These are phyloP conservation scores for Drosophila orosa DNA, from an alignment of 1,140 invertebrate genomes.

Conservation along the genomic window DNA sequence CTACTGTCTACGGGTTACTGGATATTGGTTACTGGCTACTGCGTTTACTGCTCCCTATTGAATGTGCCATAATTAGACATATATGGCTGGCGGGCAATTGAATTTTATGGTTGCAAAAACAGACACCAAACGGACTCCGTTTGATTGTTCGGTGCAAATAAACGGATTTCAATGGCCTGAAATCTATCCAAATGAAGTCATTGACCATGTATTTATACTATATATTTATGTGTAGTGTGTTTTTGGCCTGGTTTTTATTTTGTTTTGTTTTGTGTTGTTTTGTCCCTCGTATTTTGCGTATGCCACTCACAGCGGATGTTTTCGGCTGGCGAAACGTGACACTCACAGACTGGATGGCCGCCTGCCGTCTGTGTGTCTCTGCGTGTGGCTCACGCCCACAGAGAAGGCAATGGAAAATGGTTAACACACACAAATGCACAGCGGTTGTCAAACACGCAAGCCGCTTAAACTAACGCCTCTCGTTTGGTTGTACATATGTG, in stretches of 20 bases:
- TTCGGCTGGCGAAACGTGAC: constrained; percentile 62
- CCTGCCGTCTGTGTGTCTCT: constrained; percentile 7
- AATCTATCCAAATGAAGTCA: constrained; percentile 64
- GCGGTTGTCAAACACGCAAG: constrained; percentile 67
- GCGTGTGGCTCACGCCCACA: constrained; percentile 8
- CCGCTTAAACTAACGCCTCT: constrained; percentile 64
- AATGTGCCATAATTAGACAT: constrained; percentile 36
- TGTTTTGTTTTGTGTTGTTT: constrained; percentile 27
- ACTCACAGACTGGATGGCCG: constrained; percentile 36
- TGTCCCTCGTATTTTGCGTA: constrained; percentile 45
- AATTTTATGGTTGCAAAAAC: constrained; percentile 38
- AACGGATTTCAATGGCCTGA: constrained; percentile 52
- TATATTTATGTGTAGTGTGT: constrained; percentile 20
- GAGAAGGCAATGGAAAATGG: constrained; percentile 34
- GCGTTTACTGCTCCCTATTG: constrained; percentile 6
- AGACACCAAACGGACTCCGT: constrained; percentile 6
- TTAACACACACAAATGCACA: constrained; percentile 32
- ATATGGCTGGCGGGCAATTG: constrained; percentile 37
- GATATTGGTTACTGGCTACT: neutral
- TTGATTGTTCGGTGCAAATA: constrained; percentile 47
- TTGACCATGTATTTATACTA: constrained; percentile 37
- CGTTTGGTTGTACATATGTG: neutral
- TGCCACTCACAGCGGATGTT: constrained; percentile 71
- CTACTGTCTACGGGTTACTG: neutral
- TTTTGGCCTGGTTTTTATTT: constrained; percentile 33